Evolutionary conservation across 2,113 vertebrate genomes (phyloP).

Genomic region (Daphoenositta chrysoptera): DNA sequence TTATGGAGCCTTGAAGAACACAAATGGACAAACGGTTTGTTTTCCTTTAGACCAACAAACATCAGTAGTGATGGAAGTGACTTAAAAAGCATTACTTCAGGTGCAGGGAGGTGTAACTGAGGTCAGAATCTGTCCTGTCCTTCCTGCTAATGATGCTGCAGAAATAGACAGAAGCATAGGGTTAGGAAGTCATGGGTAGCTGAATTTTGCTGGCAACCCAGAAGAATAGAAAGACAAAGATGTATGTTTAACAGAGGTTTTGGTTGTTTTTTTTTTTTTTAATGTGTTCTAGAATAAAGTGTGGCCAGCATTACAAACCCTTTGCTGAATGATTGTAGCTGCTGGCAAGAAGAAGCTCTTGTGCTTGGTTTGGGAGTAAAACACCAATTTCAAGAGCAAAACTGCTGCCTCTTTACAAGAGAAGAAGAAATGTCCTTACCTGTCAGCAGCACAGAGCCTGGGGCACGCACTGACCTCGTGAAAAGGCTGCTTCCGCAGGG

Average conservation of each 20-base stretch:
- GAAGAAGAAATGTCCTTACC: constrained; percentile 4
- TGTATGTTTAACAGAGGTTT: neutral
- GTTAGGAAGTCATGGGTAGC: neutral
- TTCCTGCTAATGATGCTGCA: constrained; percentile 33
- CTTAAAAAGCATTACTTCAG: neutral
- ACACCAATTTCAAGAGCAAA: neutral
- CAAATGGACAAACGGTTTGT: neutral
- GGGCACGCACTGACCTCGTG: neutral
- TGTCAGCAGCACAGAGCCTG: neutral
- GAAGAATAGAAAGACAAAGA: neutral
- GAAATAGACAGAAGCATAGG: neutral
- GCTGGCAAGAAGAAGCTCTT: neutral
- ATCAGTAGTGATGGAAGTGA: neutral
- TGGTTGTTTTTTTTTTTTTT: neutral
- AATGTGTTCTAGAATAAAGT: neutral
- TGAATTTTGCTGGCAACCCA: neutral
- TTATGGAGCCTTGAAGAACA: neutral
- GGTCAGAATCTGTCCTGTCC: constrained; percentile 25
- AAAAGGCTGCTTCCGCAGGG: neutral
- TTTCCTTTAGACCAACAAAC: neutral
- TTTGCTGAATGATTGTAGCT: neutral
- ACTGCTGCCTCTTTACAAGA: neutral
- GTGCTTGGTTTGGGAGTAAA: neutral
- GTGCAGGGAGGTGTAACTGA: neutral
- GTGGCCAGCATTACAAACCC: neutral